Evolutionary conservation across 2,113 vertebrate genomes (phyloP), one percentile per base, ranked within the genome.

Genomic region (Odobenus rosmarus): DNA sequence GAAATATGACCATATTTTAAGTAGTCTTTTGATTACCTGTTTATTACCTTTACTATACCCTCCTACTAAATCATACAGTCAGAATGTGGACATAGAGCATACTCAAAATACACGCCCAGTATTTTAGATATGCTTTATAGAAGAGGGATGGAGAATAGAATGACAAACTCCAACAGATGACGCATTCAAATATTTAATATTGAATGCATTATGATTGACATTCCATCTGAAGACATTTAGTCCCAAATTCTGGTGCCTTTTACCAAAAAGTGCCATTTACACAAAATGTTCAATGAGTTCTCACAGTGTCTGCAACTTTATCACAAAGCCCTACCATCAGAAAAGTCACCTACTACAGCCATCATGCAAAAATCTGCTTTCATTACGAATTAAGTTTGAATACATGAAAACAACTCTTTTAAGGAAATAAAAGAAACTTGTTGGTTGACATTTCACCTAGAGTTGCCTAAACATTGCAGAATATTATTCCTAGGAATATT

Each of bases 391-490:
- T 71, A 90, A 76, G 74, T 80, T 77, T 95, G 86, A 92, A 87
- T 88, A 92, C 96, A 76, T 94, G 51, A 92, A 97, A 94, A 95
- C 23, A 55, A 71, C 19, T 93, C 36, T 85, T 93, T 93, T 80
- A 95, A 74, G 84, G 49, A 90, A 92, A 90, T 92, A 88, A 97
- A 96, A 95, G 51, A 92, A 98, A 96, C 80, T 80, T 64, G 16
- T 80, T 90, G 67, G 61, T 12, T 90, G 69, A 95, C n/a, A 86
- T 89, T 97, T 96, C 31, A 93, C 89, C 64, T 33, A 74, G 46
- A 88, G 95, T 67, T 26, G 28, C 36, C 61, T 53, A 92, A 95
- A 64, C 61, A 5, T 84, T 96, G 26, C 74, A 62, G 49, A 87
- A 5, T 19, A 69, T 82, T 91, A 79, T 94, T 96, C 28, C 3